A percentile compares a stretch with the other conserved stretches of the same genome.
Conservation (phyloP, 2,113 vertebrate species). For the Indri indri region DNA sequence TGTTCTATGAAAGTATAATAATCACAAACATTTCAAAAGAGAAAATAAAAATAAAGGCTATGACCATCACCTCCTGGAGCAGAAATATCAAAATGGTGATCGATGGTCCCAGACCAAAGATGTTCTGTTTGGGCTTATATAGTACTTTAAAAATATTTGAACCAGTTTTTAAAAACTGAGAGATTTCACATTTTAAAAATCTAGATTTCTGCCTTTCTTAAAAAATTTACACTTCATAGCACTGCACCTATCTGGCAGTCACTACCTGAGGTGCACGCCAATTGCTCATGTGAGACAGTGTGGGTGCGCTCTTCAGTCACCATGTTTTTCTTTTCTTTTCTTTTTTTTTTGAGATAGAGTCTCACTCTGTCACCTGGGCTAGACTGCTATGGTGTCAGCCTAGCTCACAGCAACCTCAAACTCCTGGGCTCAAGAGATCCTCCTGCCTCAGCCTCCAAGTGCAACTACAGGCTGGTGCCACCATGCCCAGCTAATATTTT, state of each 20-base stretch:
- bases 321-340: not conserved
- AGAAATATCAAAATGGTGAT: not conserved
- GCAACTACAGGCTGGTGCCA: too few relatives aligned
- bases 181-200: not conserved
- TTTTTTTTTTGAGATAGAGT: too few relatives aligned
- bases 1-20: not conserved
- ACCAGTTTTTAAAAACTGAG: not conserved
- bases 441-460: too few relatives aligned
- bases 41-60: constrained; percentile 40
- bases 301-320: too few relatives aligned
- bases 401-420: too few relatives aligned
- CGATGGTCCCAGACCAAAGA: not conserved
- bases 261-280: not conserved
- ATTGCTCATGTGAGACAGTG: not conserved
- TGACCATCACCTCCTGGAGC: not conserved
- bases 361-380: too few relatives aligned
- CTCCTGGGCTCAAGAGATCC: too few relatives aligned
- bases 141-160: constrained; percentile 36
- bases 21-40: not conserved
- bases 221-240: not conserved
- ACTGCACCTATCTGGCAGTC: not conserved
- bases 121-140: not conserved
- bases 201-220: not conserved
- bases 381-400: too few relatives aligned
- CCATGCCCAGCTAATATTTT: too few relatives aligned